Conservation (phyloP, 2,888 invertebrate genomes). For the Schizaphis graminum region DNA sequence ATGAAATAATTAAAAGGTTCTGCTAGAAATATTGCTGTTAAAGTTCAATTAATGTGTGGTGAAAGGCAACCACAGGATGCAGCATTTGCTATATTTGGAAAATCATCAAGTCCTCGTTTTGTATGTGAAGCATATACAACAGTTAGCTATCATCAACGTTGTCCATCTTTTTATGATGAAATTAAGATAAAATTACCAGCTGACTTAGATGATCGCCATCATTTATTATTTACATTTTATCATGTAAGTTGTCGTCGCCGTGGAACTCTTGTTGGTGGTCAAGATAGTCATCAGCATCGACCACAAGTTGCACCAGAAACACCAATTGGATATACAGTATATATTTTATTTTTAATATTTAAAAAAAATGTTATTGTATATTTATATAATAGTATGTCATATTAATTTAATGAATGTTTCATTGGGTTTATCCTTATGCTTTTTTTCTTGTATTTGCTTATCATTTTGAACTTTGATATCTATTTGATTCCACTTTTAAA, state of each 20-base stretch:
- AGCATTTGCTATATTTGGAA: conserved; percentile 88
- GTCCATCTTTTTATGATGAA: conserved; percentile 94
- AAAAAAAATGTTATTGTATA: not conserved
- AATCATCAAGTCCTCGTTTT: conserved; percentile 94
- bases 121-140: conserved; percentile 88
- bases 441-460: not conserved
- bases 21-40: conserved; percentile 80
- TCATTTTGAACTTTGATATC: not conserved
- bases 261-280: conserved; percentile 74
- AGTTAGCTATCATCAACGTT: conserved; percentile 91
- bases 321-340: conserved; percentile 91
- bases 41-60: conserved; percentile 90
- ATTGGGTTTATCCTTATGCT: not conserved
- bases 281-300: conserved; percentile 9
- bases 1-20: conserved; percentile 71
- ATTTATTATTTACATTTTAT: conserved; percentile 94
- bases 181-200: conserved; percentile 93
- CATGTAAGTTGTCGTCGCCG: conserved; percentile 96
- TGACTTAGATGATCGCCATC: conserved; percentile 77
- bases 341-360: conserved; percentile 29
- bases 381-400: not conserved
- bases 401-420: not conserved
- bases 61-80: conserved; percentile 80
- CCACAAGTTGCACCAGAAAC: conserved; percentile 86
- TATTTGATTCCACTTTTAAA: not conserved